Evolutionary conservation across 2,888 invertebrate genomes (phyloP).

Genomic region (Acronicta alni): DNA sequence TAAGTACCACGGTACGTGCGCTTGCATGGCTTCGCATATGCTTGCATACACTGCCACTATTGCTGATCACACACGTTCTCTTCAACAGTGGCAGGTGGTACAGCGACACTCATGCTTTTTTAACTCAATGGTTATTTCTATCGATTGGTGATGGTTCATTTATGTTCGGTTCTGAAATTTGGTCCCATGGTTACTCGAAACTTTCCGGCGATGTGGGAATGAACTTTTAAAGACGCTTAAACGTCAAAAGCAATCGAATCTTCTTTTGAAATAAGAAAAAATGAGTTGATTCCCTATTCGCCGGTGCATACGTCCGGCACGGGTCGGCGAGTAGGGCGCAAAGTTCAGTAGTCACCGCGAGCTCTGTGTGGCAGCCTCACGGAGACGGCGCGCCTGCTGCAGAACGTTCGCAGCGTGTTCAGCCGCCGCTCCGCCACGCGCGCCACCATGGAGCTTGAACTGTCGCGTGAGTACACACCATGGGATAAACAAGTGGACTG

Average conservation of each 20-base stretch:
- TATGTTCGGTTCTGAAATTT: slow-evolving; percentile 26
- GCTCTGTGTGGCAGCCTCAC: slow-evolving; percentile 94
- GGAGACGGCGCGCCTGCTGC: slow-evolving; percentile 98
- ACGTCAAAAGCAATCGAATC: slow-evolving; percentile 10
- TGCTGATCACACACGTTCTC: slow-evolving; percentile 15
- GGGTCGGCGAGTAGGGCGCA: slow-evolving; percentile 53
- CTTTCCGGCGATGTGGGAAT: slow-evolving; percentile 47
- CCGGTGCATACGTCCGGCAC: slow-evolving; percentile 18
- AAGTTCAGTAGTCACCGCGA: slow-evolving; percentile 76
- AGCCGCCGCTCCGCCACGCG: slow-evolving; percentile 93
- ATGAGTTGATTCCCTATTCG: slow-evolving; percentile 47
- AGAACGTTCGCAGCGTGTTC: slow-evolving; percentile 98
- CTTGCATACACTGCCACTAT: slow-evolving; percentile 45
- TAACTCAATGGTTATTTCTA: slow-evolving; percentile 34
- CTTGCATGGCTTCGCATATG: slow-evolving; percentile 65
- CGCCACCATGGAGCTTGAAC: slow-evolving; percentile 95
- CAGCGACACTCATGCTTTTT: slow-evolving; percentile 61
- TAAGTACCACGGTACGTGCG: slow-evolving; percentile 90
- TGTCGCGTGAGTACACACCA: slow-evolving; percentile 95
- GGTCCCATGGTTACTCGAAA: slow-evolving; percentile 28
- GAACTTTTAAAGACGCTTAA: not conserved
- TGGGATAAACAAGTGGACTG: slow-evolving; percentile 29
- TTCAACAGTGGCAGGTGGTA: slow-evolving; percentile 62
- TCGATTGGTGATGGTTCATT: slow-evolving; percentile 48
- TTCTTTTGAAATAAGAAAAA: not conserved